Evolutionary conservation across 2,797 vertebrate genomes (phyloP).

Genomic region (Poeciliopsis infans): DNA sequence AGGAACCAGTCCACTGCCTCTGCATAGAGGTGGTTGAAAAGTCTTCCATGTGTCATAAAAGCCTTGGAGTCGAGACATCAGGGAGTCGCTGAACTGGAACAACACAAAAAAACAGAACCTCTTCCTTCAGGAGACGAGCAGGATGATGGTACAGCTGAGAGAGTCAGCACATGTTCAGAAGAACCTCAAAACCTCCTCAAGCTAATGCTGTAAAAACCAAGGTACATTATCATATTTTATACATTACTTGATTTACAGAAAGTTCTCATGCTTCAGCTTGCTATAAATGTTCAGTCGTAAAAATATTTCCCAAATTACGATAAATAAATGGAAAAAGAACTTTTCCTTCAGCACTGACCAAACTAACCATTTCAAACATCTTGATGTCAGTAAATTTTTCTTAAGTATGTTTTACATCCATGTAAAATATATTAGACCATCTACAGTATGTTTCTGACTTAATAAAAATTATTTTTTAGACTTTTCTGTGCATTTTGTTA

Average conservation of each 20-base stretch:
- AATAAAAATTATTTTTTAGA: background rate
- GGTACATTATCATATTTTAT: background rate
- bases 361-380: background rate
- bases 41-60: conserved; percentile 58
- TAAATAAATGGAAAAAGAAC: background rate
- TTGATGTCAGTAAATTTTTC: background rate
- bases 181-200: background rate
- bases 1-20: conserved; percentile 64
- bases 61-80: conserved; percentile 47
- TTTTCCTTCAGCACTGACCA: background rate
- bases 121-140: background rate
- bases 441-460: background rate
- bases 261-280: background rate
- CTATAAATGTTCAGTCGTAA: background rate
- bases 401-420: background rate
- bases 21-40: conserved; percentile 58
- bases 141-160: conserved; percentile 7
- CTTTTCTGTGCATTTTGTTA: background rate
- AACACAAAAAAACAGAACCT: conserved; percentile 20
- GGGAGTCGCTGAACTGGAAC: conserved; percentile 42
- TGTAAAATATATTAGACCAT: background rate
- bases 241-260: background rate
- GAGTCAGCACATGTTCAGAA: background rate
- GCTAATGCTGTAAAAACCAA: background rate
- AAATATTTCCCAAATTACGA: background rate